phyloP scores from a whole-genome alignment of 1,140 invertebrate species.

The Lepidostoma basale region DNA sequence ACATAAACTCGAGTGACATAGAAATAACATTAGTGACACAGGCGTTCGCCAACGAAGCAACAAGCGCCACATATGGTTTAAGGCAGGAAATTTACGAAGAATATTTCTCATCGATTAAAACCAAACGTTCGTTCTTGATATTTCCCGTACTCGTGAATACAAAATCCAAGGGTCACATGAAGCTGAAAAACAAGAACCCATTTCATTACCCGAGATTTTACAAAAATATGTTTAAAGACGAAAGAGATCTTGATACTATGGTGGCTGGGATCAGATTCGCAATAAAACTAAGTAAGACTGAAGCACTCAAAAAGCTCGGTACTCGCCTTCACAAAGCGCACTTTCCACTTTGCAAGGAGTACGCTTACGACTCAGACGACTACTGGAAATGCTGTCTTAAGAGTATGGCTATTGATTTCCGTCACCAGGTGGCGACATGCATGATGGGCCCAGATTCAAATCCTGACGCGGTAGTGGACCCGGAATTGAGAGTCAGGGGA shows the following conservation, averaged over 20 bases:
- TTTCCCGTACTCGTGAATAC: conserved; percentile 63
- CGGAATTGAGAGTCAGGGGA: conserved; percentile 59
- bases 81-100: conserved; percentile 63
- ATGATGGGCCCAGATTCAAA: conserved; percentile 66
- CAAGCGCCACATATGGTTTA: conserved; percentile 63
- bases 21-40: conserved; percentile 62
- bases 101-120: conserved; percentile 59
- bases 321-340: conserved; percentile 52
- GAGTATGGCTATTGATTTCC: conserved; percentile 54
- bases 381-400: conserved; percentile 60
- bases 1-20: conserved; percentile 64
- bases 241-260: conserved; percentile 51
- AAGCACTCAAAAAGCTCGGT: conserved; percentile 49
- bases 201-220: conserved; percentile 71
- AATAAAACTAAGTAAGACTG: conserved; percentile 46
- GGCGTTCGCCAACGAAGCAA: conserved; percentile 58
- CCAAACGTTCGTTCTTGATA: conserved; percentile 53
- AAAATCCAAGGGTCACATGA: conserved; percentile 72
- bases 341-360: conserved; percentile 58
- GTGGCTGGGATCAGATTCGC: conserved; percentile 51
- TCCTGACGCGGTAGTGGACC: conserved; percentile 64
- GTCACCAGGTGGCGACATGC: conserved; percentile 64
- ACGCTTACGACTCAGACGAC: conserved; percentile 54
- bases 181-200: conserved; percentile 72
- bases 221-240: conserved; percentile 42